Percentiles rank a stretch among this genome's conserved stretches.
Evolutionary conservation across 2,113 vertebrate species (phyloP).

Genomic region (Hydropotes inermis): DNA sequence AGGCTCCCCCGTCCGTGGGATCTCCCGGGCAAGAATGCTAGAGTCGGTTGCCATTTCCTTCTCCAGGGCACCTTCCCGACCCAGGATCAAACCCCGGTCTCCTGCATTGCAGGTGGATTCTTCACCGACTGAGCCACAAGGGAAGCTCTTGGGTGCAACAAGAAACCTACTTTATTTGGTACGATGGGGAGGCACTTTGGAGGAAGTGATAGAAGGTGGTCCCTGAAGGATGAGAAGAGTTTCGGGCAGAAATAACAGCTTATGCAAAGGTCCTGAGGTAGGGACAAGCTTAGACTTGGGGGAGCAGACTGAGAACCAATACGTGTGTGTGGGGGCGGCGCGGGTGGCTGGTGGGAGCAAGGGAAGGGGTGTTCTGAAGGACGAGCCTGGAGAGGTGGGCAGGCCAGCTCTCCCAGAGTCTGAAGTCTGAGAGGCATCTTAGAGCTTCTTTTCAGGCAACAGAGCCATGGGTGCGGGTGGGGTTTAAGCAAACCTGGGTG

Average conservation of each 20-base stretch:
- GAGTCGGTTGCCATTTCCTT: background rate
- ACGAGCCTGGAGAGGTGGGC: background rate
- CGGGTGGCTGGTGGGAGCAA: background rate
- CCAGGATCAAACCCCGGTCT: background rate
- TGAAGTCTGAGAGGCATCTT: background rate
- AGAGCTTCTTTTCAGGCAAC: background rate
- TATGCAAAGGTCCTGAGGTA: background rate
- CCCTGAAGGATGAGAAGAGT: background rate
- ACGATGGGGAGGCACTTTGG: background rate
- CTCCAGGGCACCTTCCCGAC: background rate
- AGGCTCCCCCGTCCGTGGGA: background rate
- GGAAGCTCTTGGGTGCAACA: background rate
- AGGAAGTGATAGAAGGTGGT: background rate
- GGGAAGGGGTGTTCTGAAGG: background rate
- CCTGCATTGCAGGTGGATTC: background rate
- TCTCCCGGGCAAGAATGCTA: background rate
- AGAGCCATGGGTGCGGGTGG: background rate
- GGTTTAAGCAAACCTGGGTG: background rate
- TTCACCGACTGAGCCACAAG: background rate
- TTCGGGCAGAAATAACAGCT: background rate
- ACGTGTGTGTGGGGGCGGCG: no score
- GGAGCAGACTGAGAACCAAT: background rate
- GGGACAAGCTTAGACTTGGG: background rate
- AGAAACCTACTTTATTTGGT: background rate
- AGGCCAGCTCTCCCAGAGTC: background rate